Evolutionary conservation across 1,140 invertebrate genomes (phyloP).

Genomic region (Meteorus sp.): DNA sequence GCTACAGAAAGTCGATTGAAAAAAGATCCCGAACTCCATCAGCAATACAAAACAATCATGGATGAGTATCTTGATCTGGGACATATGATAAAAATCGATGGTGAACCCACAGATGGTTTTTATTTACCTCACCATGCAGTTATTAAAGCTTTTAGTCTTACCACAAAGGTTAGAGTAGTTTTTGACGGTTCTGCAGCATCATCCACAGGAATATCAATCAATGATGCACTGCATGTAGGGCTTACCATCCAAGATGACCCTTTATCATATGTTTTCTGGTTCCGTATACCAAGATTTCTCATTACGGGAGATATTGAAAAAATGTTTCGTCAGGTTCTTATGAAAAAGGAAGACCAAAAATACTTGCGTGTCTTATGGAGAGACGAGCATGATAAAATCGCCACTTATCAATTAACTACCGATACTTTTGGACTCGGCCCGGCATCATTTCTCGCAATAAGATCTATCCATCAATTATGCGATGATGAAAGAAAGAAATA

Average conservation of each 20-base stretch:
- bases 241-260: slow-evolving; percentile 21
- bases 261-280: slow-evolving; percentile 31
- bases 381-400: slow-evolving; percentile 30
- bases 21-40: slow-evolving; percentile 22
- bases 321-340: slow-evolving; percentile 50
- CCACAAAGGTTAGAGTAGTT: slow-evolving; percentile 39
- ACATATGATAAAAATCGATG: slow-evolving; percentile 31
- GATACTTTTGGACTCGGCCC: slow-evolving; percentile 46
- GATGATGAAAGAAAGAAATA: slow-evolving; percentile 15
- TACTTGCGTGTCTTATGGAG: slow-evolving; percentile 52
- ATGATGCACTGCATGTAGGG: slow-evolving; percentile 27
- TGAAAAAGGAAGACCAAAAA: slow-evolving; percentile 35
- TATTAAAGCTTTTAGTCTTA: slow-evolving; percentile 28
- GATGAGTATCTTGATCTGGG: slow-evolving; percentile 35
- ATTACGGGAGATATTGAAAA: slow-evolving; percentile 48
- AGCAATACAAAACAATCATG: slow-evolving; percentile 36
- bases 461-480: slow-evolving; percentile 11
- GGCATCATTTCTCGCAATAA: slow-evolving; percentile 27
- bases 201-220: slow-evolving; percentile 20
- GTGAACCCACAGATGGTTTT: slow-evolving; percentile 36
- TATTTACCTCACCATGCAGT: slow-evolving; percentile 41
- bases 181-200: slow-evolving; percentile 34
- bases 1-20: slow-evolving; percentile 32
- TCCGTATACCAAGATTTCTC: slow-evolving; percentile 36
- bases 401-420: slow-evolving; percentile 43